These are phyloP conservation scores for Nothobranchius furzeri DNA, from an alignment of 2,113 vertebrate genomes.

Conservation along the genomic window DNA sequence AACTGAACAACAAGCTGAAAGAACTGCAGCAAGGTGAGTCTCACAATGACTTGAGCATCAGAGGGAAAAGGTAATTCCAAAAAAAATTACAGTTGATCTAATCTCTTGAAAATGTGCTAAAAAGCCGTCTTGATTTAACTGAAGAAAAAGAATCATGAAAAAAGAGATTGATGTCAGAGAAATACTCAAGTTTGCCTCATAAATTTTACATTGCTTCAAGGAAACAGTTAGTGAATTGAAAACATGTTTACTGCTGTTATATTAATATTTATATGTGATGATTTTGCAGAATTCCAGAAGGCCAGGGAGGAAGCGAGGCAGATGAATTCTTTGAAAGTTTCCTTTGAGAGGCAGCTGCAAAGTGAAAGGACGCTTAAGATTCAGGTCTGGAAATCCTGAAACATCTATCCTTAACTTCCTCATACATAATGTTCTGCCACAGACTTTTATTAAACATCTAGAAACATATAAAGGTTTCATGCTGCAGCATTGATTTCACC, in stretches of 20 bases:
- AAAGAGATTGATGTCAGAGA: neutral
- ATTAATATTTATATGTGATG: slow-evolving; percentile 27
- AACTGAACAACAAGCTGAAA: slow-evolving; percentile 94
- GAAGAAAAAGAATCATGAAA: neutral
- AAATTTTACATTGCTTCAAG: slow-evolving; percentile 13
- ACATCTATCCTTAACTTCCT: slow-evolving; percentile 16
- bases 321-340: slow-evolving; percentile 78
- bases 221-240: slow-evolving; percentile 6
- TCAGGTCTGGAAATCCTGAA: slow-evolving; percentile 79
- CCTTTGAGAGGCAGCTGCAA: slow-evolving; percentile 89
- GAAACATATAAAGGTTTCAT: slow-evolving; percentile 1
- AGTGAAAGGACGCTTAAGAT: slow-evolving; percentile 94
- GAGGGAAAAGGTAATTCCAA: neutral
- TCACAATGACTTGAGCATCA: slow-evolving; percentile 8
- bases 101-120: slow-evolving; percentile 14
- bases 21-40: slow-evolving; percentile 90
- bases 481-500: slow-evolving; percentile 17
- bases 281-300: slow-evolving; percentile 81
- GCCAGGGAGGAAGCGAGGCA: slow-evolving; percentile 84
- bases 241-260: neutral
- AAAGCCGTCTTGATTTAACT: slow-evolving; percentile 17
- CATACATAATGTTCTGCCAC: slow-evolving; percentile 28
- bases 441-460: slow-evolving; percentile 42
- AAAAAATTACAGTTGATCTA: slow-evolving; percentile 11
- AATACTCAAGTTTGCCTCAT: neutral